Evolutionary conservation across 1,140 invertebrate species (phyloP).

Genomic region (Caerostris extrusa): DNA sequence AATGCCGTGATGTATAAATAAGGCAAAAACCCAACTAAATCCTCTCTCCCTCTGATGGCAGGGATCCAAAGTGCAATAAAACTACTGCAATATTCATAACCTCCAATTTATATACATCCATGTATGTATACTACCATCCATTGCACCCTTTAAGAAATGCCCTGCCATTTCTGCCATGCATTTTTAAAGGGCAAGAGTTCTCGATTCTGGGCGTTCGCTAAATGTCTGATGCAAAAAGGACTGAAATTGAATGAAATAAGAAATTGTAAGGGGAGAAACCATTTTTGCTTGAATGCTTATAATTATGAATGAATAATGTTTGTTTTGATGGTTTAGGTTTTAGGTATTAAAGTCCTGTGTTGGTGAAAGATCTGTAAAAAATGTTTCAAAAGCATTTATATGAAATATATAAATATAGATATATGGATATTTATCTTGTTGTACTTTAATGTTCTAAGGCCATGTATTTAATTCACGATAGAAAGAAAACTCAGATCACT

Average conservation of each 20-base stretch:
- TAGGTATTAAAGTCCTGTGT: too few relatives aligned
- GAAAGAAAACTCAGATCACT: too few relatives aligned
- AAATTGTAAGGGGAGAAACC: too few relatives aligned
- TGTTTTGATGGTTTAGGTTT: too few relatives aligned
- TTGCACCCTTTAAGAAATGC: neutral
- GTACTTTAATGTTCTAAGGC: too few relatives aligned
- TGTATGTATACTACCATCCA: neutral
- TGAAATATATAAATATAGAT: too few relatives aligned
- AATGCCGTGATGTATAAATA: neutral
- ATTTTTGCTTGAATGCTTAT: too few relatives aligned
- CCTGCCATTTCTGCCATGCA: neutral
- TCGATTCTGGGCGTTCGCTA: neutral
- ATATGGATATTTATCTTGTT: too few relatives aligned
- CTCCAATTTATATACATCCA: neutral
- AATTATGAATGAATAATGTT: too few relatives aligned
- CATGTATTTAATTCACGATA: too few relatives aligned
- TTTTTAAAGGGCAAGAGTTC: neutral
- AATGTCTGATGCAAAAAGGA: neutral
- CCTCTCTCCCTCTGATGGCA: neutral
- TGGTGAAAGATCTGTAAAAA: too few relatives aligned
- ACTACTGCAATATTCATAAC: constrained; percentile 10
- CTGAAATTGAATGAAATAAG: neutral
- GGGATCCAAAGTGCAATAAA: neutral
- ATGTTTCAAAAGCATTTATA: too few relatives aligned
- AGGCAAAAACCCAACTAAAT: neutral